Evolutionary conservation across 1,140 invertebrate genomes (phyloP), one percentile per base, ranked within the genome.

Genomic region (Drosophila mayri): DNA sequence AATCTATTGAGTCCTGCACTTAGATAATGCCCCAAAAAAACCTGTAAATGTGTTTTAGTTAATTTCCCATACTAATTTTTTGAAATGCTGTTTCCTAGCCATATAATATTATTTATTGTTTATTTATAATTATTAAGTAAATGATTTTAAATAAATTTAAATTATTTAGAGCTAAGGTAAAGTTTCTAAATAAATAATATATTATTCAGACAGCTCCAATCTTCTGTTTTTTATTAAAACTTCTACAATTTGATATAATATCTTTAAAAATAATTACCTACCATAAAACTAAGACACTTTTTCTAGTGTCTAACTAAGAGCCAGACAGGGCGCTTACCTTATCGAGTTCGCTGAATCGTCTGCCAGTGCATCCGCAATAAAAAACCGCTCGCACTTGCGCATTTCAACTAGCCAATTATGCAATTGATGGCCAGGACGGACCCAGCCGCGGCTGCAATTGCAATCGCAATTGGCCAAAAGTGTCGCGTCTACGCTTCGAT

Each of bases 291-390:
- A 22, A 22, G 22, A 28, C 3, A 11, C 28, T 66, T 66, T 22
- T 25, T 0, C 3, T 8, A 70, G 66, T 70, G 66, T 20, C 30
- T 12, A 30, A 12, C 74, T 41, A 44, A 52, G 58, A 72, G 49
- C 35, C 71, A 71, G 71, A 79, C 76, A 58, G 68, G 76, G 76
- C 76, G 76, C 76, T 67, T 70, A 68, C 76, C 76, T 90, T 88
- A 88, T 88, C 85, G 76, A 50, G 22, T 16, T 20, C 44, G 64
- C 68, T 79, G 63, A 78, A 90, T 88, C 84, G 85, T 81, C 85
- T 88, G 85, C 81, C 57, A 75, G 74, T 85, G 85, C 85, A 88
- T 88, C 85, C 85, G 85, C 85, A 74, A 88, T 88, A 88, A 79
- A 82, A 81, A 81, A 66, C 59, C 77, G 43, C 70, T 84, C 74